These are phyloP conservation scores for Colletes latitarsis DNA, from an alignment of 1,140 invertebrate species.

Conservation along the genomic window DNA sequence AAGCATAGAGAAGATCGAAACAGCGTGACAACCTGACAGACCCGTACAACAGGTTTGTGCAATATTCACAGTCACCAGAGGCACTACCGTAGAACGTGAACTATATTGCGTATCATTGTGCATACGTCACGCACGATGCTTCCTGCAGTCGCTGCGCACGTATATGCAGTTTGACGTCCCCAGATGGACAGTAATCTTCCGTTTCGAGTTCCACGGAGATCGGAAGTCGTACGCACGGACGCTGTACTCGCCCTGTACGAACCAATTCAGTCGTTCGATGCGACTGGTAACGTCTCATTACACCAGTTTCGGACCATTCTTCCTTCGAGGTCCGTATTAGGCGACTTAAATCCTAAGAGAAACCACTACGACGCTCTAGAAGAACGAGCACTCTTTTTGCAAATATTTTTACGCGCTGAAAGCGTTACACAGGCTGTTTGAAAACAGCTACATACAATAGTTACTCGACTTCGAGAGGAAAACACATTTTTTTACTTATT, in stretches of 20 bases:
- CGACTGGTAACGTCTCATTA: background rate
- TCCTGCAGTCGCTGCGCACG: constrained; percentile 65
- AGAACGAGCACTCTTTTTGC: too few species aligned
- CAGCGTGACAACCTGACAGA: constrained; percentile 3
- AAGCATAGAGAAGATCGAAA: background rate
- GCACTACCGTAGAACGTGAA: constrained; percentile 13
- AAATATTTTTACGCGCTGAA: too few species aligned
- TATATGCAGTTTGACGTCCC: constrained; percentile 35
- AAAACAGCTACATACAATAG: too few species aligned
- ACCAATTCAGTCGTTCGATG: background rate
- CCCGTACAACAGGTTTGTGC: constrained; percentile 21
- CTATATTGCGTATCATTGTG: constrained; percentile 56
- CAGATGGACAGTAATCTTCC: constrained; percentile 36
- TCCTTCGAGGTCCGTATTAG: too few species aligned
- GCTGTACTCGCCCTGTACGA: background rate
- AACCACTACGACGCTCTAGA: too few species aligned
- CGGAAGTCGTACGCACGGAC: constrained; percentile 59
- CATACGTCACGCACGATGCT: constrained; percentile 48
- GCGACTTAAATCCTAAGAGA: too few species aligned
- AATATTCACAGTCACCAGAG: constrained; percentile 26
- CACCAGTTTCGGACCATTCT: background rate
- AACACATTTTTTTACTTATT: too few species aligned
- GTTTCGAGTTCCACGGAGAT: constrained; percentile 48
- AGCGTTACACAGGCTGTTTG: too few species aligned
- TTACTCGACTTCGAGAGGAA: too few species aligned